Evolutionary conservation across 2,888 invertebrate genomes (phyloP).

Genomic region (Diaprepes abbreviatus): DNA sequence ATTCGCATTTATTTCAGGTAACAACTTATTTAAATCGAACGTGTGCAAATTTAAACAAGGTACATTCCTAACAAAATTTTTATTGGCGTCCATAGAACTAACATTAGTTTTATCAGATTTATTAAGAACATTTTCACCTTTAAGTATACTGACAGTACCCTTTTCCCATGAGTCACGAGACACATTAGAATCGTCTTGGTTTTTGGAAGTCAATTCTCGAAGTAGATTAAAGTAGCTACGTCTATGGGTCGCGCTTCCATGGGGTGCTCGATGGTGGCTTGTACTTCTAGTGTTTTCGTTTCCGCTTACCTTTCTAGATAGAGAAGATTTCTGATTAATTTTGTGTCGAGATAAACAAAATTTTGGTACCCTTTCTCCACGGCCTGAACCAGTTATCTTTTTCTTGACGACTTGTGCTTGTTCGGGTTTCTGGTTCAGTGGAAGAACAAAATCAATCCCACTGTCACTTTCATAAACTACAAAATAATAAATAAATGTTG

Average conservation of each 20-base stretch:
- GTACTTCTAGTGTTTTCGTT: constrained; percentile 56
- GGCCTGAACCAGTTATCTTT: constrained; percentile 21
- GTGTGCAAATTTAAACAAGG: constrained; percentile 51
- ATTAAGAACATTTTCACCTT: constrained; percentile 58
- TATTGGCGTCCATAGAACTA: constrained; percentile 53
- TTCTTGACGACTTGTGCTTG: constrained; percentile 21
- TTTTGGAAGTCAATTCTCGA: constrained; percentile 54
- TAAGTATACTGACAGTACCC: constrained; percentile 71
- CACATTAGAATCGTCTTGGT: constrained; percentile 34
- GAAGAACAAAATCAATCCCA: constrained; percentile 55
- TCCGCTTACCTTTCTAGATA: constrained; percentile 63
- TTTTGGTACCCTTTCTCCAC: constrained; percentile 61
- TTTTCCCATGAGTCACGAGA: constrained; percentile 67
- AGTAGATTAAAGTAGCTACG: constrained; percentile 54
- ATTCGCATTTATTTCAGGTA: constrained; percentile 48
- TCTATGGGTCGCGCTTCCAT: constrained; percentile 10
- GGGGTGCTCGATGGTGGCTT: constrained; percentile 6
- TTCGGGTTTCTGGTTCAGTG: constrained; percentile 14
- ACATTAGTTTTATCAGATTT: constrained; percentile 43
- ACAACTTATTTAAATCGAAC: constrained; percentile 55
- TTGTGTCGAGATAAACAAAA: constrained; percentile 53
- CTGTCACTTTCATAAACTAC: constrained; percentile 48
- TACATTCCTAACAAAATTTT: constrained; percentile 52
- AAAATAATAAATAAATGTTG: constrained; percentile 17
- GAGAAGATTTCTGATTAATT: constrained; percentile 60